Evolutionary conservation across 2,888 invertebrate species (phyloP).

Genomic region (Macaria notata): DNA sequence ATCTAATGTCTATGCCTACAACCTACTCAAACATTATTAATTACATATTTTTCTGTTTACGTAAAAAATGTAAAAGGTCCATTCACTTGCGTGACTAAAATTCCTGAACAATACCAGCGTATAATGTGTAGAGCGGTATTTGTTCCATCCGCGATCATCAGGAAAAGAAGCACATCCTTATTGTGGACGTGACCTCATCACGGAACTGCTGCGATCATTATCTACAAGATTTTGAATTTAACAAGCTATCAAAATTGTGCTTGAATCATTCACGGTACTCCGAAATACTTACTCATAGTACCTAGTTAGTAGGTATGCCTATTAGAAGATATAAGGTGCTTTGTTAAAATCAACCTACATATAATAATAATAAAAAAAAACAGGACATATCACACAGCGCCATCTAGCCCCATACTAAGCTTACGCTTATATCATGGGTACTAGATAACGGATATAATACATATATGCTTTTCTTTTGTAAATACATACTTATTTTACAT

Average conservation of each 20-base stretch:
- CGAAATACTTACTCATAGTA: not conserved
- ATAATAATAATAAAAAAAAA: too few relatives aligned
- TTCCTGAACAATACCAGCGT: constrained; percentile 20
- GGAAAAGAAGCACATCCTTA: constrained; percentile 55
- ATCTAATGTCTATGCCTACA: too few relatives aligned
- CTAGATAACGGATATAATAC: too few relatives aligned
- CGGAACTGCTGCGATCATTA: constrained; percentile 64
- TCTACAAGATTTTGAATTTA: constrained; percentile 49
- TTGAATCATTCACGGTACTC: constrained; percentile 26
- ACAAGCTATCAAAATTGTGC: constrained; percentile 45
- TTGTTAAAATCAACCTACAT: too few relatives aligned
- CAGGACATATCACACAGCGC: too few relatives aligned
- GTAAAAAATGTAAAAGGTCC: constrained; percentile 5
- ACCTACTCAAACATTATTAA: not conserved
- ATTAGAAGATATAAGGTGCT: not conserved
- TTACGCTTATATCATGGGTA: too few relatives aligned
- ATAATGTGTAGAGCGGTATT: constrained; percentile 25
- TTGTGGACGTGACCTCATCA: constrained; percentile 53
- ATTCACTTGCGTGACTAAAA: constrained; percentile 14
- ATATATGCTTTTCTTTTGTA: too few relatives aligned
- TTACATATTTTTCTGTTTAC: not conserved
- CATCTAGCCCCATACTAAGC: too few relatives aligned
- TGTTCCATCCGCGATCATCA: constrained; percentile 36
- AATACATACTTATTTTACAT: too few relatives aligned
- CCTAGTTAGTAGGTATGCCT: not conserved